These are phyloP conservation scores for Frankliniella intonsa DNA, from an alignment of 2,888 invertebrate species.

Conservation along the genomic window DNA sequence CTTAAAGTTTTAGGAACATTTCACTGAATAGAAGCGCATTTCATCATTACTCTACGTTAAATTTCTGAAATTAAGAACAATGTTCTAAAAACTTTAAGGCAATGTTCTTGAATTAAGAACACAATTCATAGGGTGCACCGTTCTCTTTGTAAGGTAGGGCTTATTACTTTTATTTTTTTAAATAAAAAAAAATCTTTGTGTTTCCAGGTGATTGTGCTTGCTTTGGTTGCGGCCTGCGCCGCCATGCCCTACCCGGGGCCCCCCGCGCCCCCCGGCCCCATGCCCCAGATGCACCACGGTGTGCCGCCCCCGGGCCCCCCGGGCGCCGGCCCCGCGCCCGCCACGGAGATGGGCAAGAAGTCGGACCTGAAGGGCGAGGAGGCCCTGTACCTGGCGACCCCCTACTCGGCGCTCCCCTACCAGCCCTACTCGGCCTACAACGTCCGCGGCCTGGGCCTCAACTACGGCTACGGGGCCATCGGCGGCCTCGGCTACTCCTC, in stretches of 20 bases:
- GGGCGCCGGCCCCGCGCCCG: not conserved
- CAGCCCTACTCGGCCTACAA: not conserved
- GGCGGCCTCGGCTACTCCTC: not conserved
- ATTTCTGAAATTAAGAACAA: not conserved
- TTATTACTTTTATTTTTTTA: not conserved
- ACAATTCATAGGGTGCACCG: too few species aligned
- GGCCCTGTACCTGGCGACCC: constrained; percentile 14
- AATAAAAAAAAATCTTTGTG: not conserved
- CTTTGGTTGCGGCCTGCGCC: not conserved
- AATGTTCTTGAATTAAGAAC: too few species aligned
- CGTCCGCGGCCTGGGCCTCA: not conserved
- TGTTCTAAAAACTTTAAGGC: too few species aligned
- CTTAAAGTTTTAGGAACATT: too few species aligned
- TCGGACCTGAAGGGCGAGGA: not conserved
- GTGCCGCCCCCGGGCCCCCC: not conserved
- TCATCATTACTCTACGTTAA: too few species aligned
- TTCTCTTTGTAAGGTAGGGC: not conserved
- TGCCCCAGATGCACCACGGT: not conserved
- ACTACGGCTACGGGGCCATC: not conserved
- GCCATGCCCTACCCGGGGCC: not conserved
- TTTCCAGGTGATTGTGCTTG: not conserved
- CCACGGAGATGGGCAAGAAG: not conserved
- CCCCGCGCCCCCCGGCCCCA: constrained; percentile 11
- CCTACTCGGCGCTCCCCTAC: not conserved
- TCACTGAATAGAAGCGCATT: too few species aligned